phyloP scores from a whole-genome alignment of 2,888 invertebrate species.

The Andrena fulva region DNA sequence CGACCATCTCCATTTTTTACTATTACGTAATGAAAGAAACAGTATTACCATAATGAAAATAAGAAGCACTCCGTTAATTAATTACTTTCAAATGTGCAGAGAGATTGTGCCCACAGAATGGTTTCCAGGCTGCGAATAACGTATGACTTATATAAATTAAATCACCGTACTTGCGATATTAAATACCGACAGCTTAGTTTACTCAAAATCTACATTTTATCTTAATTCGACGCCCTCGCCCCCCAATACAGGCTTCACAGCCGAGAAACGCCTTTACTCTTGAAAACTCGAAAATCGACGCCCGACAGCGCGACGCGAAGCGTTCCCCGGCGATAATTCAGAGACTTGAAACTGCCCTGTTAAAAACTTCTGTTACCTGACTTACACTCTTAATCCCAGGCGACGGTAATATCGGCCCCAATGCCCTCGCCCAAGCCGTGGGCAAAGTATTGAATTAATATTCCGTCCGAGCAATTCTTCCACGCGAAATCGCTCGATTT shows the following conservation, averaged over 20 bases:
- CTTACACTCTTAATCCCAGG: constrained; percentile 14
- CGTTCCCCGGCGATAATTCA: constrained; percentile 12
- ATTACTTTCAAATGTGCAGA: too few relatives aligned
- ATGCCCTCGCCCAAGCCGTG: background rate
- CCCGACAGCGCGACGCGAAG: background rate
- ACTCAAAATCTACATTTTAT: too few relatives aligned
- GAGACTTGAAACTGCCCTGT: constrained; percentile 27
- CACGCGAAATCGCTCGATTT: background rate
- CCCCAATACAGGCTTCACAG: background rate
- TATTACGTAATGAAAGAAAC: too few relatives aligned
- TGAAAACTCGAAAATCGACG: constrained; percentile 18
- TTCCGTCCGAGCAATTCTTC: background rate
- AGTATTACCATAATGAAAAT: too few relatives aligned
- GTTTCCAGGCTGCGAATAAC: too few relatives aligned
- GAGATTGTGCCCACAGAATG: too few relatives aligned
- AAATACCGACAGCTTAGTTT: too few relatives aligned
- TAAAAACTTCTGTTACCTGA: constrained; percentile 37
- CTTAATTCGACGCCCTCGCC: too few relatives aligned
- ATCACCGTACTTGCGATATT: too few relatives aligned
- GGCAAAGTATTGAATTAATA: background rate
- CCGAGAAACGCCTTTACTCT: background rate
- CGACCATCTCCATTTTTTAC: too few relatives aligned
- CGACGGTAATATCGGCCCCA: constrained; percentile 5
- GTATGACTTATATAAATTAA: too few relatives aligned
- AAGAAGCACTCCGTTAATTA: too few relatives aligned